Base-by-base conservation (phyloP, 2,888 invertebrate genomes). In the Drosophila borealis region DNA sequence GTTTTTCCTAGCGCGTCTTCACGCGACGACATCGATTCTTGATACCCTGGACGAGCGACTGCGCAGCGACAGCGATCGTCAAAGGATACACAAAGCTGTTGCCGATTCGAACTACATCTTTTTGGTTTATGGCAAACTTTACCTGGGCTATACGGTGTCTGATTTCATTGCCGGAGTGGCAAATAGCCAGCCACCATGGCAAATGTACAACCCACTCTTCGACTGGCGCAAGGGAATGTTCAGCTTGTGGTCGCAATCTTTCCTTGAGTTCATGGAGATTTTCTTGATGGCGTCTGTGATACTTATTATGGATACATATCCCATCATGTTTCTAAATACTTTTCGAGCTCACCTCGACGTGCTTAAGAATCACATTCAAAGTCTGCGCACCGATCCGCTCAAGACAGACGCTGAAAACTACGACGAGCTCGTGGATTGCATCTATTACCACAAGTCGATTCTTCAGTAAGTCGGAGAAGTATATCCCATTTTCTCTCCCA, bases 191-290 rank as follows among this genome's bases (percentile, higher is more conserved):
- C 74, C 81, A 1, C 77, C 77, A 0, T 79, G 61, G 63, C 37
- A 54, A 2, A 54, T 81, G 0, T 80, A 73, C 29, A 75, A 70
- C 46, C 72, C 78, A 0, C 21, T 81, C 3, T 19, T 77, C 10
- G 68, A 81, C 14, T 81, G 81, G 77, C 66, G 62, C n/a, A n/a
- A 56, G 1, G 66, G 70, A 4, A 0, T 46, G 0, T 19, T 42
- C 8, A 21, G 37, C 29, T 46, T 80, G 2, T 70, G 65, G 63
- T 19, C 68, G 2, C 65, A 70, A 6, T 41, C 68, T 0, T 33
- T 70, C 0, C 41, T 80, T 2, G 78, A 71, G 63, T 45, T 55
- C n/a, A 39, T 69, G 1, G 53, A 64, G 14, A 49, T 75, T 51
- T 34, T 60, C 1, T 34, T 63, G 14, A 34, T 34, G 17, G 19